These are phyloP conservation scores for Achroia grisella DNA, from an alignment of 1,140 invertebrate species.

Conservation along the genomic window DNA sequence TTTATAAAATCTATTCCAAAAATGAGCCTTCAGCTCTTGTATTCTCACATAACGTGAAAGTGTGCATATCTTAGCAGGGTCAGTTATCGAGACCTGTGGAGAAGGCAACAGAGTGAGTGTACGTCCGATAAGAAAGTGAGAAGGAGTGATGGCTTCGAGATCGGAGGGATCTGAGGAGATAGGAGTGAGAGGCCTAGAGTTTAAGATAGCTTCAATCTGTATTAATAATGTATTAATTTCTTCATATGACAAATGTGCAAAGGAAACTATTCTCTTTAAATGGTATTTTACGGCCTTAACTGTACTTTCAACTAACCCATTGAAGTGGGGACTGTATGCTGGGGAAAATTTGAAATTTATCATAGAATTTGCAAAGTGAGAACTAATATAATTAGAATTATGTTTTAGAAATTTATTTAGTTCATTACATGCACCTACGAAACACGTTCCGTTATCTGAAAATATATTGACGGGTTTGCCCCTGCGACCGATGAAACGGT, in stretches of 20 bases:
- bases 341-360: conserved; percentile 14
- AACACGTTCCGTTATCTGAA: conserved; percentile 22
- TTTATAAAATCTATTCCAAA: too few relatives aligned
- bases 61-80: too few relatives aligned
- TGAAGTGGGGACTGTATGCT: conserved; percentile 15
- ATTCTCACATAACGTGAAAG: too few relatives aligned
- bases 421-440: conserved; percentile 17
- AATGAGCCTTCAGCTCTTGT: too few relatives aligned
- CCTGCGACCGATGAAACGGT: conserved; percentile 18
- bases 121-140: conserved; percentile 19
- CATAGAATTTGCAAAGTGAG: conserved; percentile 10
- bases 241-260: conserved; percentile 7
- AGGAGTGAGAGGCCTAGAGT: conserved; percentile 31
- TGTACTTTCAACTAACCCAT: conserved; percentile 11
- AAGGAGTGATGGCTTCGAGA: conserved; percentile 9
- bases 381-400: conserved; percentile 3
- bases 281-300: conserved; percentile 5
- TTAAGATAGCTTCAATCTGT: conserved; percentile 7
- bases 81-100: too few relatives aligned
- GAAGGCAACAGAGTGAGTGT: too few relatives aligned
- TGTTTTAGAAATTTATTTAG: conserved; percentile 7
- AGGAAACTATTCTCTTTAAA: conserved; percentile 1
- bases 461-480: conserved; percentile 16
- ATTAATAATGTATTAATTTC: conserved; percentile 5
- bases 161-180: conserved; percentile 10